Evolutionary conservation across 2,888 invertebrate species (phyloP).

Genomic region (Globia sparganii): DNA sequence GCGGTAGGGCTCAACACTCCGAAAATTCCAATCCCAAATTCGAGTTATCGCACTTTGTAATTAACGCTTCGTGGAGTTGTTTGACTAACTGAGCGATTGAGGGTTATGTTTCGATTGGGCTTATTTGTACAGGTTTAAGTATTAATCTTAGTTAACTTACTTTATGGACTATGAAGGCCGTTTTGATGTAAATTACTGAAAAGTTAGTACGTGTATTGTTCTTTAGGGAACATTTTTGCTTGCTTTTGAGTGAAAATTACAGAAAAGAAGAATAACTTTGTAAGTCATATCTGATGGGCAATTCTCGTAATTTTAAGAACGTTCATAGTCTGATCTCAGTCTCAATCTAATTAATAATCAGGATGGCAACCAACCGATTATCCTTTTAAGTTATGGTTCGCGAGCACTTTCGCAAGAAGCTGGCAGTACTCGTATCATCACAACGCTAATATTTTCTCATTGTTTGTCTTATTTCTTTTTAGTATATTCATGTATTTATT

Average conservation of each 20-base stretch:
- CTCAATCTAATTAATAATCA: no score
- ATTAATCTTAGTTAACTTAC: constrained; percentile 9
- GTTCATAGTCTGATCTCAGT: not conserved
- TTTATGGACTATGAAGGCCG: not conserved
- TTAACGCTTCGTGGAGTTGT: constrained; percentile 64
- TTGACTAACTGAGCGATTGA: constrained; percentile 47
- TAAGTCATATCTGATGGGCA: not conserved
- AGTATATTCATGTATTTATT: no score
- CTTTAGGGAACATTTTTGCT: not conserved
- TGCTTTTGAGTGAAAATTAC: not conserved
- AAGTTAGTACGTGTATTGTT: not conserved
- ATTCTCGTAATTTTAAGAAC: not conserved
- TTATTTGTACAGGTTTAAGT: constrained; percentile 26
- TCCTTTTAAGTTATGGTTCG: no score
- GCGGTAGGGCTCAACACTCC: constrained; percentile 63
- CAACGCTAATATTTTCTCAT: no score
- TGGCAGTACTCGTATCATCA: no score
- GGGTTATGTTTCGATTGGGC: constrained; percentile 50
- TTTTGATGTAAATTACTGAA: not conserved
- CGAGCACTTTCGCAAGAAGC: no score
- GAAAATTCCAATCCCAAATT: constrained; percentile 70
- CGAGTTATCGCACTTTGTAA: constrained; percentile 68
- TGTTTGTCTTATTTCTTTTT: no score
- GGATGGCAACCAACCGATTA: no score
- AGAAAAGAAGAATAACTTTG: not conserved